Percentiles rank a stretch among this genome's conserved stretches.
Evolutionary conservation across 2,888 invertebrate genomes (phyloP).

Genomic region (Myopa tessellatipennis): DNA sequence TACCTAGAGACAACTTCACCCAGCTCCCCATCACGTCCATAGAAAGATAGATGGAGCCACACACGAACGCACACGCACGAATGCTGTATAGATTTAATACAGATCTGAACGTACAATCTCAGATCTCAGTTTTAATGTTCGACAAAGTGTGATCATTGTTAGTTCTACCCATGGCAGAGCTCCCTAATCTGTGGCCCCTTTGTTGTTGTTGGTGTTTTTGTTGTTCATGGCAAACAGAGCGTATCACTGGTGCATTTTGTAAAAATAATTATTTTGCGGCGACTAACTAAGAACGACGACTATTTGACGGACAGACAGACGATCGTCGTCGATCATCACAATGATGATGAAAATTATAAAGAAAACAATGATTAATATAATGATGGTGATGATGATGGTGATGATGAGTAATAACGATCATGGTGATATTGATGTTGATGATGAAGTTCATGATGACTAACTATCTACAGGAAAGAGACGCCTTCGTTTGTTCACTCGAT

Average conservation of each 20-base stretch:
- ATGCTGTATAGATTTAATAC: neutral
- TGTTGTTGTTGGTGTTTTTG: neutral
- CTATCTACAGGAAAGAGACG: slow-evolving; percentile 5
- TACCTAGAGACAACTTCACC: too few species aligned
- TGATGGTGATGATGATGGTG: neutral
- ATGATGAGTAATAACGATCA: neutral
- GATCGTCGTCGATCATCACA: slow-evolving; percentile 9
- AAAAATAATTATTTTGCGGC: slow-evolving; percentile 36
- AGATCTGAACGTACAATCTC: slow-evolving; percentile 10
- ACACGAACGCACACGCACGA: neutral
- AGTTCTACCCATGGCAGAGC: slow-evolving; percentile 3
- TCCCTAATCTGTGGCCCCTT: neutral
- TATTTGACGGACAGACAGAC: neutral
- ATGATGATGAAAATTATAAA: neutral
- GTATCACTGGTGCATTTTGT: slow-evolving; percentile 30
- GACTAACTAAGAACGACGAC: neutral
- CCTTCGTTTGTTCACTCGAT: neutral
- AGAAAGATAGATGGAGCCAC: neutral
- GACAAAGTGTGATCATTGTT: slow-evolving; percentile 35
- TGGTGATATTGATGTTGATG: neutral
- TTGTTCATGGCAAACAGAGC: slow-evolving; percentile 36
- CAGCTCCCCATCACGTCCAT: too few species aligned
- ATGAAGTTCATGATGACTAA: neutral
- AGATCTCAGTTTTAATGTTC: slow-evolving; percentile 19
- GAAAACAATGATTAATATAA: neutral